phyloP scores from a whole-genome alignment of 1,140 invertebrate genomes.

The Brachionus manjavacas region DNA sequence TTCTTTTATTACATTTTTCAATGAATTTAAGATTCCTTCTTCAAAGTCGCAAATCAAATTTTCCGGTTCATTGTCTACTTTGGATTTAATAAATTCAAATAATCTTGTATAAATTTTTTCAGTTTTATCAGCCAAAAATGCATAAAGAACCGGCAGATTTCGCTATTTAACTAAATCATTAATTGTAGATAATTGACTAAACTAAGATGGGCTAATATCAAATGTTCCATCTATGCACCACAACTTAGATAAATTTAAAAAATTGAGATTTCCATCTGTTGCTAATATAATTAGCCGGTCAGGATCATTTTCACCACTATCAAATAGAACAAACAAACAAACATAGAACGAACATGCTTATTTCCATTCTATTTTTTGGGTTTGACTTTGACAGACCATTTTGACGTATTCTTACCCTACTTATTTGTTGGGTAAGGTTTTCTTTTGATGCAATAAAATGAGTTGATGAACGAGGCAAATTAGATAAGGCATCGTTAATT shows the following conservation, averaged over 20 bases:
- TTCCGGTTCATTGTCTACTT: neutral
- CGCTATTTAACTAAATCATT: neutral
- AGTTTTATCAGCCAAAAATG: neutral
- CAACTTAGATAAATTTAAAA: neutral
- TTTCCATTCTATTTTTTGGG: neutral
- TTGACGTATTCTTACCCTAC: neutral
- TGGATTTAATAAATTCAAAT: neutral
- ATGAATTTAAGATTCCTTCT: neutral
- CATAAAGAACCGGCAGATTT: neutral
- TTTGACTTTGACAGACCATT: neutral
- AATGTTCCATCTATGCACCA: slow-evolving; percentile 12
- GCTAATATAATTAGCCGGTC: neutral
- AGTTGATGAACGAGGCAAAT: neutral
- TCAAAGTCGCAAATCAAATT: neutral
- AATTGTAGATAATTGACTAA: neutral
- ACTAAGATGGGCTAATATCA: neutral
- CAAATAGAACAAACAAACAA: neutral
- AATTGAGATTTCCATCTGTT: neutral
- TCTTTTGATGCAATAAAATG: neutral
- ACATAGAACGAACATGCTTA: too few species aligned
- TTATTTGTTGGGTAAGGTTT: neutral
- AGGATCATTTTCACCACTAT: neutral
- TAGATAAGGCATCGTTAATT: neutral
- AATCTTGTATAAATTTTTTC: neutral
- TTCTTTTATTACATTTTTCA: neutral